Conservation (phyloP, 2,113 vertebrate species). For the Chelonoidis abingdonii region DNA sequence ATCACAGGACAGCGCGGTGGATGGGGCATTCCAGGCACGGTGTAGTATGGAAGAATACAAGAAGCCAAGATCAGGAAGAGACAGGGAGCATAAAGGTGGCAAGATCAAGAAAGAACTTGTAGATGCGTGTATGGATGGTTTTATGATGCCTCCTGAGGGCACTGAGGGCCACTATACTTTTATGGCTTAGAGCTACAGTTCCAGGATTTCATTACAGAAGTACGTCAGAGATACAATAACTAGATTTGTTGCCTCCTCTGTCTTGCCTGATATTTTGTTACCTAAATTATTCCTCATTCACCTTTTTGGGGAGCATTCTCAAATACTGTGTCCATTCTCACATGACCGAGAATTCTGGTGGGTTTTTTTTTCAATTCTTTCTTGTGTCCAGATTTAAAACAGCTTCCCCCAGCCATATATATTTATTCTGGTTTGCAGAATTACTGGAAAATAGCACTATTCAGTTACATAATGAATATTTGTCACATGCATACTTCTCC, state of each 20-base stretch:
- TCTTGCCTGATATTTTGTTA: background rate
- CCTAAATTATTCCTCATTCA: background rate
- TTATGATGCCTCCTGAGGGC: fast-evolving
- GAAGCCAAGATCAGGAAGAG: background rate
- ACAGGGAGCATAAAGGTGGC: background rate
- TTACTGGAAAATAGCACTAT: no score
- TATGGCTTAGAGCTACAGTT: fast-evolving
- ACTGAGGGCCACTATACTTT: fast-evolving
- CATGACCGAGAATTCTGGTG: no score
- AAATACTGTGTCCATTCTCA: background rate
- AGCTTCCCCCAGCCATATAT: fast-evolving
- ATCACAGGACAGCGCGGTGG: no score
- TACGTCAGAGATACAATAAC: background rate
- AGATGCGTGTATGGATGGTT: background rate
- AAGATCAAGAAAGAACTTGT: background rate
- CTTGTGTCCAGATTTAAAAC: no score
- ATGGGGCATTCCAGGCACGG: background rate
- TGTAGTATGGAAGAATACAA: background rate
- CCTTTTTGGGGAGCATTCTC: fast-evolving
- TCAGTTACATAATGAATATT: fast-evolving
- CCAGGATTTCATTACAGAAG: fast-evolving
- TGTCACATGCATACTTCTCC: fast-evolving
- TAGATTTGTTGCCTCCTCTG: background rate
- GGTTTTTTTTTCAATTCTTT: fast-evolving
- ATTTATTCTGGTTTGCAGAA: background rate